Conservation (phyloP, 1,140 invertebrate species). For the Scaptomyza graminum region DNA sequence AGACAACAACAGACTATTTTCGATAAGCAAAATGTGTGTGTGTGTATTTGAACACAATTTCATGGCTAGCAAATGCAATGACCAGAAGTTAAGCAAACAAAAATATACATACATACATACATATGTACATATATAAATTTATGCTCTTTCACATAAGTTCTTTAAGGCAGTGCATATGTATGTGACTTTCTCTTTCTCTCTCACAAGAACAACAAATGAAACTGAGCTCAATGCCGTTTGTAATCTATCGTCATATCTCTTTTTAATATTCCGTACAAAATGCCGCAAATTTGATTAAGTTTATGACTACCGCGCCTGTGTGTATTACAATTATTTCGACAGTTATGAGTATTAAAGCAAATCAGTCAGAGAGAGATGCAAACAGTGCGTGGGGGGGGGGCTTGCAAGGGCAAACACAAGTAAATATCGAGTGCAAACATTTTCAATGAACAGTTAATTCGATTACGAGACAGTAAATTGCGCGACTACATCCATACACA, state of each 20-base stretch:
- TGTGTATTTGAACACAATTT: conserved; percentile 6
- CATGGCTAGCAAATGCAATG: conserved; percentile 27
- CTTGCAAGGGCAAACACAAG: conserved; percentile 58
- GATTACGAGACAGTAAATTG: conserved; percentile 38
- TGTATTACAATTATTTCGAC: conserved; percentile 25
- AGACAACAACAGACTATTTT: conserved; percentile 45
- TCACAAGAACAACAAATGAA: conserved; percentile 40
- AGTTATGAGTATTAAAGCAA: conserved; percentile 13
- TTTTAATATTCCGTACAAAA: conserved; percentile 41
- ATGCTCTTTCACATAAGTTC: neutral
- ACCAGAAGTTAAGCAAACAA: conserved; percentile 4
- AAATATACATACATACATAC: neutral
- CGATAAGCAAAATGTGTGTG: conserved; percentile 29
- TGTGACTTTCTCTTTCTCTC: conserved; percentile 41
- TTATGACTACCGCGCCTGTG: conserved; percentile 22
- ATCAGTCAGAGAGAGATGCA: neutral
- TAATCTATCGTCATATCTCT: conserved; percentile 62
- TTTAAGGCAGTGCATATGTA: neutral
- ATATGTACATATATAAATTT: neutral
- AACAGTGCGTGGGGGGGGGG: conserved; percentile 10
- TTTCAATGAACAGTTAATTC: conserved; percentile 44
- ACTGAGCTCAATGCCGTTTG: conserved; percentile 59
- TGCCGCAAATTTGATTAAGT: conserved; percentile 55
- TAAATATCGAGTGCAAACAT: conserved; percentile 63
- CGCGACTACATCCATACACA: conserved; percentile 26